Conservation (phyloP, 1,140 invertebrate species). For the Ostrea edulis region DNA sequence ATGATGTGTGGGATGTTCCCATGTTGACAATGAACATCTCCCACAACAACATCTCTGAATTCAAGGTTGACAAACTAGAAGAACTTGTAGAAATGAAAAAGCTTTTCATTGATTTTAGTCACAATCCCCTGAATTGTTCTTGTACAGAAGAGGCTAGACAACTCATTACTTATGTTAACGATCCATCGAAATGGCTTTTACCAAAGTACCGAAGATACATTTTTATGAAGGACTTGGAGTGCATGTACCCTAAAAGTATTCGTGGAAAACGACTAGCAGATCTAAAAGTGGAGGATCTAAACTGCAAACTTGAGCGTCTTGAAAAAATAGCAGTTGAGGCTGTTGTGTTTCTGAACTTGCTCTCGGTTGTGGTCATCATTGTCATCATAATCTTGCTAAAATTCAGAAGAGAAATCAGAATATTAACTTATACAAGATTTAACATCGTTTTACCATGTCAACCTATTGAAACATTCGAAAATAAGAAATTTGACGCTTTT, state of each 20-base stretch:
- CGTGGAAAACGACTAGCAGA: constrained; percentile 50
- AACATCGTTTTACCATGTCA: constrained; percentile 70
- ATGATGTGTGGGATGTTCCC: constrained; percentile 4
- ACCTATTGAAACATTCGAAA: constrained; percentile 51
- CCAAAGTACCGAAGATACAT: constrained; percentile 53
- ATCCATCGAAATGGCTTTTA: constrained; percentile 40
- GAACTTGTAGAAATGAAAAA: constrained; percentile 49
- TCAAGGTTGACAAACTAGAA: constrained; percentile 55
- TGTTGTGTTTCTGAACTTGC: constrained; percentile 58
- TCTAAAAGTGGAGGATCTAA: constrained; percentile 46
- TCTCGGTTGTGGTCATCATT: constrained; percentile 57
- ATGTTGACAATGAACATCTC: constrained; percentile 56
- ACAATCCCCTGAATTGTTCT: constrained; percentile 64
- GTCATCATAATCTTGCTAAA: constrained; percentile 56
- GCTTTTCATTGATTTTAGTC: constrained; percentile 58
- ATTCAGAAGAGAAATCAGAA: constrained; percentile 69
- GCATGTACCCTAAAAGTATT: constrained; percentile 51
- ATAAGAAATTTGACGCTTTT: constrained; percentile 70
- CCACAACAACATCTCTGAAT: constrained; percentile 62
- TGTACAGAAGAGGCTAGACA: constrained; percentile 57
- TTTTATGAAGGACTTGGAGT: constrained; percentile 60
- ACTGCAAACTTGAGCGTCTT: constrained; percentile 42
- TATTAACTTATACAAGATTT: constrained; percentile 71
- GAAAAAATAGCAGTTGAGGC: constrained; percentile 46
- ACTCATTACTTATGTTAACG: constrained; percentile 53